phyloP scores from a whole-genome alignment of 2,113 vertebrate species.

The Istiophorus platypterus region DNA sequence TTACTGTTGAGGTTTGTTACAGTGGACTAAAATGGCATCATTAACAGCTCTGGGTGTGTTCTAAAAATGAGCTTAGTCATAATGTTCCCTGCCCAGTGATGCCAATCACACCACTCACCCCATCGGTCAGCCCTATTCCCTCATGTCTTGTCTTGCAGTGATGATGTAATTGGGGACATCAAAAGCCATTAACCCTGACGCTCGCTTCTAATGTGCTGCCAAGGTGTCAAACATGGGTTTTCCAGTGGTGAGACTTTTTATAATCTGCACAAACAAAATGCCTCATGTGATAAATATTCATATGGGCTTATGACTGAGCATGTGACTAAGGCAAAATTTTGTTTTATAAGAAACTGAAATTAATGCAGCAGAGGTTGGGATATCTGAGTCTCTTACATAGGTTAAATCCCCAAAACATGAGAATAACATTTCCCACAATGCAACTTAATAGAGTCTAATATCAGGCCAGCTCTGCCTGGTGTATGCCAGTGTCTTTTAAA shows the following conservation, averaged over 20 bases:
- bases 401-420: neutral
- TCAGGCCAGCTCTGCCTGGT: neutral
- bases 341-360: conserved; percentile 11
- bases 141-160: conserved; percentile 53
- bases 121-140: conserved; percentile 53
- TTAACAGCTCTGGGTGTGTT: conserved; percentile 72
- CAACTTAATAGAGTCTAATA: neutral
- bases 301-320: neutral
- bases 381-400: neutral
- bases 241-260: conserved; percentile 32
- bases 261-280: conserved; percentile 41
- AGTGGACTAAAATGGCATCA: conserved; percentile 25
- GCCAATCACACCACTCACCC: conserved; percentile 71
- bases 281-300: conserved; percentile 5
- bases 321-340: conserved; percentile 1
- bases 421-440: neutral
- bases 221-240: conserved; percentile 58
- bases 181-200: conserved; percentile 58
- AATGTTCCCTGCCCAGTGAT: conserved; percentile 62
- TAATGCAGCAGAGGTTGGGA: neutral
- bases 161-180: conserved; percentile 74
- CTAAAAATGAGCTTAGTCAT: conserved; percentile 65
- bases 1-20: conserved; percentile 33
- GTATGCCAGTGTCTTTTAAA: too few species aligned
- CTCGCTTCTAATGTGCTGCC: conserved; percentile 43